phyloP scores from a whole-genome alignment of 2,113 vertebrate species.

The Lampris incognitus region DNA sequence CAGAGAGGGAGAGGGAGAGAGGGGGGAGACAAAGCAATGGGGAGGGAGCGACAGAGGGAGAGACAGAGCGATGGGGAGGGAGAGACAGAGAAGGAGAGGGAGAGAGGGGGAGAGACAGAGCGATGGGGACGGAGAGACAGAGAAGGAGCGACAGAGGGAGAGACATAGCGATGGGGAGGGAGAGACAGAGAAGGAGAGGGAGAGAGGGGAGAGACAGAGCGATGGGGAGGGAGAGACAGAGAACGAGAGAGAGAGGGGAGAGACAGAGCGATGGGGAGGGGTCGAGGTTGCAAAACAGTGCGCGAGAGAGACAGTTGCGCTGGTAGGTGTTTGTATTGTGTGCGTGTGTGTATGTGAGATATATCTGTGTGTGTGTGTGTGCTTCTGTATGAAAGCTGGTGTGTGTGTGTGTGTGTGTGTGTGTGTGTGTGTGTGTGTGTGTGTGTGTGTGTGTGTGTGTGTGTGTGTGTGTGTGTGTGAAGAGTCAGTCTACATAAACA shows the following conservation, averaged over 20 bases:
- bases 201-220: not conserved
- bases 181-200: constrained; percentile 23
- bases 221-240: constrained; percentile 11
- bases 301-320: constrained; percentile 3
- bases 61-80: constrained; percentile 23
- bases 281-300: constrained; percentile 31
- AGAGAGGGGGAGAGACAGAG: constrained; percentile 6
- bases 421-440: constrained; percentile 21
- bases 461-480: constrained; percentile 25
- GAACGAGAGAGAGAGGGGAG: not conserved
- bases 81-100: not conserved
- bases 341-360: not conserved
- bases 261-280: not conserved
- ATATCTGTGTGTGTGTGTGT: not conserved
- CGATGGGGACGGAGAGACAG: constrained; percentile 47
- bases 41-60: constrained; percentile 41
- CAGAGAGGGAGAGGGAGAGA: constrained; percentile 55
- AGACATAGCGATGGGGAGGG: constrained; percentile 39
- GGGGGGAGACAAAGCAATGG: constrained; percentile 59
- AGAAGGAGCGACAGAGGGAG: constrained; percentile 49
- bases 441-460: not conserved
- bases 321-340: constrained; percentile 17
- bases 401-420: constrained; percentile 20
- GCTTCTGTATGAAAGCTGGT: constrained; percentile 16
- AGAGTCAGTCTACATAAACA: constrained; percentile 33